Base-by-base conservation (phyloP, 1,140 invertebrate species). In the Parapsyche elsis region DNA sequence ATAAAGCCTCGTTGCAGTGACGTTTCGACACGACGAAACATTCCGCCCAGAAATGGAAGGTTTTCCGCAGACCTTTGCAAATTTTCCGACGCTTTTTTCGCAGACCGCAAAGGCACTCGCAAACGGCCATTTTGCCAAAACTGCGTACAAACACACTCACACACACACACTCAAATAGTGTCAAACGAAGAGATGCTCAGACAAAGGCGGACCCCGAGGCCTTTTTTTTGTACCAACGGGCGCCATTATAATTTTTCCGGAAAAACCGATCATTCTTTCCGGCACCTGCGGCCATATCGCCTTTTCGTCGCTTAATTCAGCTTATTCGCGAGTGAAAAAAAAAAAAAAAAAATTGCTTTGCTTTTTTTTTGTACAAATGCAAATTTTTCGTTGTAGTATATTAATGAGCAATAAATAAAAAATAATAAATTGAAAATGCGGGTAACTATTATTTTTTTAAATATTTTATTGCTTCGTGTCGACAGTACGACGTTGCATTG, bases 241-340 rank as follows among this genome's bases (percentile, higher is more conserved):
- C 23, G 67, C 67, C 24, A 71, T 71, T 71, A 71, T 71, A 71
- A 71, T 71, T 71, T 71, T 71, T 30, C 67, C 14, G 57, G 57
- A 61, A 61, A 61, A 61, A 19, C 21, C 21, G 57, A 16, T 19
- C 16, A 61, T 61, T 61, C 57, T n/a, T 61, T 19, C 57, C 14
- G 16, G n/a, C 16, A 21, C 57, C 21, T 21, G n/a, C 16, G 57
- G 57, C 57, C 57, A 21, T 61, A 61, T 19, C 16, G 57, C 21
- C 19, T 61, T 61, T 61, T 19, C 21, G 7, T 61, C 9, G 21
- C 57, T 61, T 61, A 61, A 19, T 61, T 19, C 57, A 9, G 57
- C 14, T 61, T 61, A 61, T 38, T 38, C 30, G 1, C 30, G 7
- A 38, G 7, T 61, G 16, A 61, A 19, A 61, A 61, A 19, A 0